Conservation (phyloP, 2,797 vertebrate genomes). For the Coregonus suidteri region DNA sequence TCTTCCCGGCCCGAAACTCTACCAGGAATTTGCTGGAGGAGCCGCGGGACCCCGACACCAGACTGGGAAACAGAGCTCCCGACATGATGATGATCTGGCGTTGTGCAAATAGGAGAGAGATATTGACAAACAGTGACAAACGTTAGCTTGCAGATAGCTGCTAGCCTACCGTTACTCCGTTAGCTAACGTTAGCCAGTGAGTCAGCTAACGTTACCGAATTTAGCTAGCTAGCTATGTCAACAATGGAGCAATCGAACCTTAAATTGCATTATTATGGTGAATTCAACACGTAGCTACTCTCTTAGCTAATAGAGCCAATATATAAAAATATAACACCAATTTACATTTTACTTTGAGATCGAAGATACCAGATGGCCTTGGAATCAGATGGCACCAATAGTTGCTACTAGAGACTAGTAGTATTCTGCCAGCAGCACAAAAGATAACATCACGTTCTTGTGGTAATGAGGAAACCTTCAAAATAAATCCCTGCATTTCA, state of each 20-base stretch:
- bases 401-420: neutral
- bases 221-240: neutral
- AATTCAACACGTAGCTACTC: neutral
- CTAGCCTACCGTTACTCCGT: neutral
- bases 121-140: neutral
- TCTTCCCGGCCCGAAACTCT: constrained; percentile 95
- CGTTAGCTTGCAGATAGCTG: neutral
- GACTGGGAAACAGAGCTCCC: constrained; percentile 92
- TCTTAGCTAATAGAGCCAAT: neutral
- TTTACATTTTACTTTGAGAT: constrained; percentile 54
- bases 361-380: constrained; percentile 2
- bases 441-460: too few species aligned
- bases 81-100: constrained; percentile 83
- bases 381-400: neutral
- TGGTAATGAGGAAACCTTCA: too few species aligned
- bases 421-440: too few species aligned
- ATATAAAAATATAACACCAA: constrained; percentile 31
- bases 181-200: neutral
- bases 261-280: neutral
- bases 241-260: neutral
- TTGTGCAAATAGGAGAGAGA: neutral
- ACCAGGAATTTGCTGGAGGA: constrained; percentile 95
- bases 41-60: constrained; percentile 92
- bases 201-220: neutral
- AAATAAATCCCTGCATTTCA: too few species aligned